A percentile compares a stretch with the other conserved stretches of the same genome.
Conservation (phyloP, 2,888 invertebrate genomes). For the Drosophila leonis region DNA sequence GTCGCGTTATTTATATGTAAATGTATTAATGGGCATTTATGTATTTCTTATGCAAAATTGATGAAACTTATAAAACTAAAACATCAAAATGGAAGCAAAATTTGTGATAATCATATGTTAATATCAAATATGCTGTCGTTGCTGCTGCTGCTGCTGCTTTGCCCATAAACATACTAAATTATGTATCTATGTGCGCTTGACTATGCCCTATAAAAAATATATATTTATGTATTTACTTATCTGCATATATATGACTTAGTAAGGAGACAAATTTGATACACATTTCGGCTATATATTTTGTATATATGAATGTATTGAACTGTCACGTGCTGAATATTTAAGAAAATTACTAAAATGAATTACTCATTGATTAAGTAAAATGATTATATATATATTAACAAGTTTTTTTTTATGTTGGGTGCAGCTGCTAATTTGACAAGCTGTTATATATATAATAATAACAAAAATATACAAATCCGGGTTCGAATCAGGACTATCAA, state of each 20-base stretch:
- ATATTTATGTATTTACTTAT: conserved; percentile 9
- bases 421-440: neutral
- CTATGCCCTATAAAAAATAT: conserved; percentile 30
- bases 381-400: neutral
- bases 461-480: neutral
- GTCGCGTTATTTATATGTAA: conserved; percentile 67
- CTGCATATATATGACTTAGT: conserved; percentile 2
- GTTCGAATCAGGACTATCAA: neutral
- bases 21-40: conserved; percentile 73
- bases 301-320: conserved; percentile 5
- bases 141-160: conserved; percentile 29
- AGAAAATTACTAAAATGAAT: neutral
- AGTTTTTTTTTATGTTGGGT: neutral
- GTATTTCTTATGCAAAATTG: conserved; percentile 68
- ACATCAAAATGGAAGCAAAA: conserved; percentile 78
- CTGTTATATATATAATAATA: neutral
- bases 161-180: conserved; percentile 70
- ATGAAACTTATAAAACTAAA: conserved; percentile 57
- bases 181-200: conserved; percentile 54
- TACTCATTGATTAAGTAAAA: neutral
- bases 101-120: conserved; percentile 80
- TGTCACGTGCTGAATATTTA: conserved; percentile 16
- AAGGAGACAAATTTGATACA: conserved; percentile 19
- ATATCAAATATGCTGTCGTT: conserved; percentile 50
- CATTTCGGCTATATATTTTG: conserved; percentile 13